A percentile compares a stretch with the other conserved stretches of the same genome.
phyloP scores from a whole-genome alignment of 2,797 vertebrate genomes.

The Etheostoma perlongum region DNA sequence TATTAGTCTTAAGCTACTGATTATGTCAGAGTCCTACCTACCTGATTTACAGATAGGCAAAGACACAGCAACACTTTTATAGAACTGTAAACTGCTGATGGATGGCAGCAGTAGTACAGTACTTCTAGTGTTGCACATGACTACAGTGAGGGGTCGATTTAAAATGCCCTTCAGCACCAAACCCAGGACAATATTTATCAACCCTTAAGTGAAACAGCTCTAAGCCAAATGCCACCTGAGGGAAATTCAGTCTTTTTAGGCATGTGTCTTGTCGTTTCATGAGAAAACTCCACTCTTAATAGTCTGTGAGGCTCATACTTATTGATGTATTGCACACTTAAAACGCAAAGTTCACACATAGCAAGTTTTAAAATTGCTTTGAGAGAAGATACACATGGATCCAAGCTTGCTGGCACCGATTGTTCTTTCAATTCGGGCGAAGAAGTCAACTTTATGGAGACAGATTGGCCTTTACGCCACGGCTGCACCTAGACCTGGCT shows the following conservation, averaged over 20 bases:
- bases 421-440: slow-evolving; percentile 47
- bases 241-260: slow-evolving; percentile 32
- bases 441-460: slow-evolving; percentile 74
- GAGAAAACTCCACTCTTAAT: slow-evolving; percentile 29
- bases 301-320: slow-evolving; percentile 57
- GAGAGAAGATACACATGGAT: slow-evolving; percentile 41
- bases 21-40: slow-evolving; percentile 60
- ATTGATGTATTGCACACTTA: slow-evolving; percentile 70
- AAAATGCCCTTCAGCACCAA: slow-evolving; percentile 42
- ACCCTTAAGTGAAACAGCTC: slow-evolving; percentile 39
- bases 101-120: slow-evolving; percentile 56
- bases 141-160: slow-evolving; percentile 37
- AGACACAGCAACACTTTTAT: slow-evolving; percentile 75
- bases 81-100: slow-evolving; percentile 75
- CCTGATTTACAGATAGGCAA: slow-evolving; percentile 74
- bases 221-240: slow-evolving; percentile 54
- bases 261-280: slow-evolving; percentile 47
- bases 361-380: slow-evolving; percentile 13
- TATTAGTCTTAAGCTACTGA: slow-evolving; percentile 68
- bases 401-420: slow-evolving; percentile 49
- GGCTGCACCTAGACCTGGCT: slow-evolving; percentile 68
- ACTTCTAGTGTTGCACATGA: slow-evolving; percentile 60
- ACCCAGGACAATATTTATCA: slow-evolving; percentile 64
- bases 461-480: slow-evolving; percentile 59
- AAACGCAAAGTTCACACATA: slow-evolving; percentile 53